Conservation (phyloP, 2,113 vertebrate genomes). For the Sula dactylatra region DNA sequence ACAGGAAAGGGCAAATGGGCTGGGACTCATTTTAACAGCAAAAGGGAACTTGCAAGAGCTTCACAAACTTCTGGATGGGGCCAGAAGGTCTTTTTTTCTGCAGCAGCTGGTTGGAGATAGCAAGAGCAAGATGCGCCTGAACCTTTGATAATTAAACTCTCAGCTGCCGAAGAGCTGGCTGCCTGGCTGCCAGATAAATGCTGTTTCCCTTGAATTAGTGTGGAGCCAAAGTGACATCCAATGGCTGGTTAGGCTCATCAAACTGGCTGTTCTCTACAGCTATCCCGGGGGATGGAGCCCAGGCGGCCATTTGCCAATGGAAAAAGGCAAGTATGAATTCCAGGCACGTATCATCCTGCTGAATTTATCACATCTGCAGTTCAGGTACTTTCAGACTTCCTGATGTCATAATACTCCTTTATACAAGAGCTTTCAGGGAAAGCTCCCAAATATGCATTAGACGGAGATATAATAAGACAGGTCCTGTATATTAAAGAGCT, state of each 20-base stretch:
- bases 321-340: slow-evolving; percentile 47
- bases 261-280: slow-evolving; percentile 56
- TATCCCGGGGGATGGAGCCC: slow-evolving; percentile 45
- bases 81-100: slow-evolving; percentile 62
- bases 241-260: slow-evolving; percentile 70
- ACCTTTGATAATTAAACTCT: slow-evolving; percentile 68
- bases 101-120: slow-evolving; percentile 60
- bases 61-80: slow-evolving; percentile 54
- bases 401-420: slow-evolving; percentile 65
- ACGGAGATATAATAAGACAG: slow-evolving; percentile 54
- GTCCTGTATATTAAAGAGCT: slow-evolving; percentile 59
- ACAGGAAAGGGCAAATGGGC: slow-evolving; percentile 11
- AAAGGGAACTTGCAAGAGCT: slow-evolving; percentile 39
- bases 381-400: slow-evolving; percentile 66
- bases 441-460: slow-evolving; percentile 65
- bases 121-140: slow-evolving; percentile 52
- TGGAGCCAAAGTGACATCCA: slow-evolving; percentile 70
- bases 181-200: slow-evolving; percentile 64
- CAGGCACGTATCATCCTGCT: slow-evolving; percentile 34
- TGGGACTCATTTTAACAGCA: slow-evolving; percentile 39
- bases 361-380: slow-evolving; percentile 67
- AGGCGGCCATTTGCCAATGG: slow-evolving; percentile 54
- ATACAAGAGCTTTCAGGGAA: slow-evolving; percentile 61
- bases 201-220: slow-evolving; percentile 65
- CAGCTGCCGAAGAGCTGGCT: slow-evolving; percentile 53